A percentile compares a stretch with the other conserved stretches of the same genome.
These are phyloP conservation scores for Brassicogethes aeneus DNA, from an alignment of 2,888 invertebrate species.

Conservation along the genomic window DNA sequence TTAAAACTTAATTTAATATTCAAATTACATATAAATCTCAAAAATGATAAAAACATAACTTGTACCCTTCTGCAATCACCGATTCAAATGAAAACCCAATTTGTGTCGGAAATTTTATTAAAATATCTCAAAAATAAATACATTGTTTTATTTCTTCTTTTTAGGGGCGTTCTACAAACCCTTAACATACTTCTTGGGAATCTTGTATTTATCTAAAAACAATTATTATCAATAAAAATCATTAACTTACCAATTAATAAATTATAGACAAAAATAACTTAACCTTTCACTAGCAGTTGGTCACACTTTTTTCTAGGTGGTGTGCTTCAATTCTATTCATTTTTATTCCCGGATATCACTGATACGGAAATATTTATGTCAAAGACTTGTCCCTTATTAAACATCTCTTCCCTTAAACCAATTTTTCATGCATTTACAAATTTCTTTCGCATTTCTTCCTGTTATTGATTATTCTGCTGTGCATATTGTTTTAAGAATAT, in stretches of 20 bases:
- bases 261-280: conserved; percentile 49
- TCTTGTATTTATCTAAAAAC: conserved; percentile 63
- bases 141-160: conserved; percentile 52
- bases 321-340: conserved; percentile 75
- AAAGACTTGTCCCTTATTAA: conserved; percentile 61
- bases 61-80: too few species aligned
- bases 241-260: conserved; percentile 29
- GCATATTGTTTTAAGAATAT: conserved; percentile 35
- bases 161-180: conserved; percentile 70
- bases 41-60: too few species aligned
- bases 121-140: too few species aligned
- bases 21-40: too few species aligned
- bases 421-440: conserved; percentile 61
- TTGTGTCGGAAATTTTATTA: too few species aligned
- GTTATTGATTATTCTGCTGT: conserved; percentile 44
- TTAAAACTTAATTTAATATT: too few species aligned
- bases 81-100: too few species aligned
- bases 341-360: conserved; percentile 79
- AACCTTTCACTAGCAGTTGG: conserved; percentile 84
- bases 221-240: conserved; percentile 17
- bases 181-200: conserved; percentile 65
- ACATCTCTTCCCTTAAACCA: conserved; percentile 50
- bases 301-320: conserved; percentile 62
- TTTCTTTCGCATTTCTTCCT: conserved; percentile 62
- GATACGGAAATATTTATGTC: conserved; percentile 70